phyloP scores from a whole-genome alignment of 1,140 invertebrate genomes.

The Dermatophagoides farinae region DNA sequence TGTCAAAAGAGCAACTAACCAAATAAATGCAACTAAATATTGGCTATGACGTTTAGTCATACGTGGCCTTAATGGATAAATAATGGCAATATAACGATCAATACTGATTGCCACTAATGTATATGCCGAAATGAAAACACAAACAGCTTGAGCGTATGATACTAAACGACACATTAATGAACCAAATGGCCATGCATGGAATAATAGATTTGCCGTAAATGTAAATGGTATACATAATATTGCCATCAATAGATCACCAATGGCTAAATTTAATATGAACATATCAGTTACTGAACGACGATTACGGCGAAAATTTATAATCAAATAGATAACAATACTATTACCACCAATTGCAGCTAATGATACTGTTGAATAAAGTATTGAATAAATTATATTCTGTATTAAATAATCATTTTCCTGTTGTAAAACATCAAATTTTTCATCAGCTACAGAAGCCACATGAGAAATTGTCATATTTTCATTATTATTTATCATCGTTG shows the following conservation, averaged over 20 bases:
- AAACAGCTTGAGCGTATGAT: conserved; percentile 37
- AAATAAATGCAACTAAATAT: conserved; percentile 47
- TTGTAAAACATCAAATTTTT: neutral
- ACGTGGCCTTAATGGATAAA: conserved; percentile 57
- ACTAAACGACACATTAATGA: conserved; percentile 48
- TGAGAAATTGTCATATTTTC: no score
- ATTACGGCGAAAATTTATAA: conserved; percentile 52
- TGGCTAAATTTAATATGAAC: conserved; percentile 61
- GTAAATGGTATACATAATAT: conserved; percentile 64
- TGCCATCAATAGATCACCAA: conserved; percentile 64
- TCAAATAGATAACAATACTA: conserved; percentile 57
- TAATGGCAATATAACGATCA: conserved; percentile 50
- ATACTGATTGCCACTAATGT: conserved; percentile 32
- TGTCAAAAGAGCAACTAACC: conserved; percentile 51
- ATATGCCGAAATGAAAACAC: conserved; percentile 39
- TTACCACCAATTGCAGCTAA: conserved; percentile 52
- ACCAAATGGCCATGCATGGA: conserved; percentile 67
- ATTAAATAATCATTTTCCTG: neutral
- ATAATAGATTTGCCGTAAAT: conserved; percentile 46
- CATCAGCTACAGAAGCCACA: no score
- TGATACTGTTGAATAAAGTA: conserved; percentile 23
- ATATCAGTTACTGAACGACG: conserved; percentile 63
- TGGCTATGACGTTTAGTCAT: conserved; percentile 47
- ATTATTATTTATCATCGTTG: no score
- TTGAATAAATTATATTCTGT: neutral